Conservation (phyloP, 2,113 vertebrate species). For the Lichenostomus cassidix region DNA sequence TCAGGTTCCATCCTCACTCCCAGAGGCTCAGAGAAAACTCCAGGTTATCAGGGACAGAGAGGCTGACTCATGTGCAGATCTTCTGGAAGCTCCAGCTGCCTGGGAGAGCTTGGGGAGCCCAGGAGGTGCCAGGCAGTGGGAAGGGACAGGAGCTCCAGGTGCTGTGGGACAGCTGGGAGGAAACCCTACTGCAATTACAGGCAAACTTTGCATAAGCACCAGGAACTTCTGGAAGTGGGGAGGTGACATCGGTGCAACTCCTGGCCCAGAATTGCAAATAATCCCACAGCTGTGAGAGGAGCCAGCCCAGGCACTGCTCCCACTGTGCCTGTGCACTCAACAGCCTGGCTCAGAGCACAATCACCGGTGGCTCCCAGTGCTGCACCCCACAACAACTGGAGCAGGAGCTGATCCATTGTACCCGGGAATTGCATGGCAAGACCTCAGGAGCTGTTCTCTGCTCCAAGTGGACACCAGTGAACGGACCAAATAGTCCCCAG, state of each 20-base stretch:
- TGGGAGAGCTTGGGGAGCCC: not conserved
- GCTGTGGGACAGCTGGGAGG: not conserved
- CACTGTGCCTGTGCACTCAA: accelerated
- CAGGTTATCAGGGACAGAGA: not conserved
- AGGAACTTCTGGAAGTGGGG: not conserved
- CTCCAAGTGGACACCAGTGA: not conserved
- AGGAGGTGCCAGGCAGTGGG: not conserved
- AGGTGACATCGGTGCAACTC: not conserved
- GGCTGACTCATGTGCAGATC: not conserved
- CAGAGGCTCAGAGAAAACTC: not conserved
- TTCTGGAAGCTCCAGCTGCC: not conserved
- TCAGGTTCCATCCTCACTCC: accelerated
- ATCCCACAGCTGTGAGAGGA: not conserved
- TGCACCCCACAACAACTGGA: not conserved
- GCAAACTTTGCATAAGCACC: not conserved
- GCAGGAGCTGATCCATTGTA: not conserved
- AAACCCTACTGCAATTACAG: not conserved
- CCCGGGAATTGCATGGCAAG: not conserved
- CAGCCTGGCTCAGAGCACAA: accelerated
- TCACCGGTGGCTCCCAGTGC: accelerated
- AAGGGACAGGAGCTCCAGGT: not conserved
- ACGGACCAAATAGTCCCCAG: accelerated
- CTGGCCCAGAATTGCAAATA: not conserved
- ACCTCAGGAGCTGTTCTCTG: not conserved
- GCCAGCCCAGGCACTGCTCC: not conserved